Conservation (phyloP, 2,888 invertebrate genomes). For the Sesamia inferens region DNA sequence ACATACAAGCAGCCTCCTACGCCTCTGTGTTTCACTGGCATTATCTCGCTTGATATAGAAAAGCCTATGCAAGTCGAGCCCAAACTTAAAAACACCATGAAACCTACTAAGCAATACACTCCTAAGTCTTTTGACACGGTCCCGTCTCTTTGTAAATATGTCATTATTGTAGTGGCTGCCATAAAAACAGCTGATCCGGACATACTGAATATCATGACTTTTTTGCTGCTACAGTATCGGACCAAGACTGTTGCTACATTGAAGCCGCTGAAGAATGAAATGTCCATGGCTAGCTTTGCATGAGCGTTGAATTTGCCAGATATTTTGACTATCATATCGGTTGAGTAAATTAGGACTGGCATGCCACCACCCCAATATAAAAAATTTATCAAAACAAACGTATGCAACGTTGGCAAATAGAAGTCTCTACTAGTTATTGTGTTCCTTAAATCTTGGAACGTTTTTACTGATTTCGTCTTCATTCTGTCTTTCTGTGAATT, state of each 20-base stretch:
- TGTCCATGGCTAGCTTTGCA: slow-evolving; percentile 43
- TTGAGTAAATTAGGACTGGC: slow-evolving; percentile 47
- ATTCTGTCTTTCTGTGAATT: slow-evolving; percentile 32
- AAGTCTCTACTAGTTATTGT: slow-evolving; percentile 39
- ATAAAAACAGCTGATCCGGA: slow-evolving; percentile 47
- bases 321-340: slow-evolving; percentile 45
- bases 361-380: slow-evolving; percentile 49
- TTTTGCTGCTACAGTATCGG: slow-evolving; percentile 48
- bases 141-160: slow-evolving; percentile 40
- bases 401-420: slow-evolving; percentile 47
- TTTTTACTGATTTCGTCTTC: background rate
- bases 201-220: slow-evolving; percentile 47
- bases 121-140: slow-evolving; percentile 25
- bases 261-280: slow-evolving; percentile 39
- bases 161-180: slow-evolving; percentile 27
- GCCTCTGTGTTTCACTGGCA: slow-evolving; percentile 62
- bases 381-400: slow-evolving; percentile 41
- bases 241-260: slow-evolving; percentile 37
- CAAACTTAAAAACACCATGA: slow-evolving; percentile 41
- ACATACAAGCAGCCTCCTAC: slow-evolving; percentile 47
- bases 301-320: slow-evolving; percentile 27
- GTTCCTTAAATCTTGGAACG: slow-evolving; percentile 5
- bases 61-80: slow-evolving; percentile 53
- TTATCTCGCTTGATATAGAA: slow-evolving; percentile 55
- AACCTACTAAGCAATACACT: slow-evolving; percentile 51